Percentiles rank a stretch among this genome's conserved stretches.
Conservation (phyloP, 2,797 vertebrate genomes). For the Molossus alvarezi region DNA sequence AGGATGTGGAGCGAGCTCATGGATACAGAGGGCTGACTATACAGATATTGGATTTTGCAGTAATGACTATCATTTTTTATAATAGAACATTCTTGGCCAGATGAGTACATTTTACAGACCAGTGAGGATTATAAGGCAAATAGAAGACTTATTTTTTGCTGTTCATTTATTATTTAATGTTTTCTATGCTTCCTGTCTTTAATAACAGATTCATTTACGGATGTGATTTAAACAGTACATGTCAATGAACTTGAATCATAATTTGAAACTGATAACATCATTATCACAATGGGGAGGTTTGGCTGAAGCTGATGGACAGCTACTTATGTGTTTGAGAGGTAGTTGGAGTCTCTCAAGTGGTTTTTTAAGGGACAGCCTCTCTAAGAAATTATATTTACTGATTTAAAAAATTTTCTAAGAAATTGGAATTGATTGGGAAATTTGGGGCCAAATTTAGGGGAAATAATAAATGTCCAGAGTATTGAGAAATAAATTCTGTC, state of each 20-base stretch:
- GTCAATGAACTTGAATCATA: neutral
- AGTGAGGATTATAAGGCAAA: neutral
- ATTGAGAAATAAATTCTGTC: neutral
- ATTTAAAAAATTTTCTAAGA: neutral
- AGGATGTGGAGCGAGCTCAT: too few species aligned
- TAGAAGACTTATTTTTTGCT: neutral
- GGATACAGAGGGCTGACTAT: neutral
- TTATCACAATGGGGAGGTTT: neutral
- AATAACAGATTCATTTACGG: neutral
- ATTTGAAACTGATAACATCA: neutral
- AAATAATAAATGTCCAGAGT: neutral
- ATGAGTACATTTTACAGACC: neutral
- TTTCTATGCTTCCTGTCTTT: neutral
- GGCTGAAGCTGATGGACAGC: neutral
- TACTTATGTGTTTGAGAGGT: neutral
- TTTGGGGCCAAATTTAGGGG: neutral
- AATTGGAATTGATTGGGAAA: slow-evolving; percentile 11
- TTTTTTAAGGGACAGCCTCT: neutral
- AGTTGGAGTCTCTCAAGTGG: neutral
- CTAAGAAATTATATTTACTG: neutral
- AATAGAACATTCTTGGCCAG: neutral
- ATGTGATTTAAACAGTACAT: neutral
- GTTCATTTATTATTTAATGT: neutral
- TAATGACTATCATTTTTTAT: neutral
- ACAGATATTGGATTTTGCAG: neutral